These are phyloP conservation scores for Pectinophora gossypiella DNA, from an alignment of 1,140 invertebrate genomes.

Conservation along the genomic window DNA sequence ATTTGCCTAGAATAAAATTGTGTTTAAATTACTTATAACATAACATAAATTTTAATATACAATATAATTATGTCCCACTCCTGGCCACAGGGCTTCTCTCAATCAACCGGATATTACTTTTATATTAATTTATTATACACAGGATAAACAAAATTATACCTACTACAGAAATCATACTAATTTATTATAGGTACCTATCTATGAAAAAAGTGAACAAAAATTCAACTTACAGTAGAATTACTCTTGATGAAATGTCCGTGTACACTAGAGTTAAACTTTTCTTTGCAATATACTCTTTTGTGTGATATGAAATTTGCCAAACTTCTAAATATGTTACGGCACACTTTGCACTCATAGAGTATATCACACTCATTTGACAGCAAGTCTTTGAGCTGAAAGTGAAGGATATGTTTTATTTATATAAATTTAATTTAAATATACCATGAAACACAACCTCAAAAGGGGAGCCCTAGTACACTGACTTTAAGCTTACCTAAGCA, in stretches of 20 bases:
- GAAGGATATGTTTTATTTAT: no score
- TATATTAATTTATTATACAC: no score
- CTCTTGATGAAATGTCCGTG: slow-evolving; percentile 64
- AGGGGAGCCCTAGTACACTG: no score
- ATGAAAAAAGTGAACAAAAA: no score
- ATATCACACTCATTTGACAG: slow-evolving; percentile 88
- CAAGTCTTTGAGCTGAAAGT: slow-evolving; percentile 80
- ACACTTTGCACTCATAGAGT: slow-evolving; percentile 90
- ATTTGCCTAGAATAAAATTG: slow-evolving; percentile 38
- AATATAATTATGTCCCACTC: not conserved
- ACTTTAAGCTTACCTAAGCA: no score
- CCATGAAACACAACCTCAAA: no score
- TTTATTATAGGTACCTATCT: no score
- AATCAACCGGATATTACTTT: no score
- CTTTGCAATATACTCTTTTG: slow-evolving; percentile 86
- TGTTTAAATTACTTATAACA: not conserved
- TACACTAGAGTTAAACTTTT: slow-evolving; percentile 66
- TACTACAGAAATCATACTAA: no score
- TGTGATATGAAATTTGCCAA: slow-evolving; percentile 90
- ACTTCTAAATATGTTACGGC: slow-evolving; percentile 88
- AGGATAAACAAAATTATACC: no score
- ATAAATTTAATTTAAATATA: no score
- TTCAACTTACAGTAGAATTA: slow-evolving; percentile 75
- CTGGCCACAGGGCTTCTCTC: no score
- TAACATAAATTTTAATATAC: not conserved